phyloP scores from a whole-genome alignment of 2,113 vertebrate genomes.

The Canis aureus region DNA sequence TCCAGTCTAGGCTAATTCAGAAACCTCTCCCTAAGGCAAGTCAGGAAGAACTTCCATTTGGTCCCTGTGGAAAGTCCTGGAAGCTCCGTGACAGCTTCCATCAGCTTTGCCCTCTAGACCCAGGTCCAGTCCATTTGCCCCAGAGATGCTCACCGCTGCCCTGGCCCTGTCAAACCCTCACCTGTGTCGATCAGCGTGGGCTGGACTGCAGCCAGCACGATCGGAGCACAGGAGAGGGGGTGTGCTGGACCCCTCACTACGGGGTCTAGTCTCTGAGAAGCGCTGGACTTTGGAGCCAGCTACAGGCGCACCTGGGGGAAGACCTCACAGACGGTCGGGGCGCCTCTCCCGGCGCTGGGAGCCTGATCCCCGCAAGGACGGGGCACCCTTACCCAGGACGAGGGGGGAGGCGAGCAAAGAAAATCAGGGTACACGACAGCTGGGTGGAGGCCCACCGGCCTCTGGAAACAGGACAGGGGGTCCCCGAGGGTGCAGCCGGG shows the following conservation, averaged over 20 bases:
- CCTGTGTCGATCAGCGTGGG: neutral
- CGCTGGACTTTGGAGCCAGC: neutral
- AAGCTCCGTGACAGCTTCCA: neutral
- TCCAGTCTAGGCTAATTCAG: neutral
- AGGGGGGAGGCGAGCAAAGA: neutral
- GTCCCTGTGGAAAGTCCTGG: neutral
- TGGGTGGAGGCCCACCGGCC: neutral
- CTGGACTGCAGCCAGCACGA: neutral
- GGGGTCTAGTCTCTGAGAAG: neutral
- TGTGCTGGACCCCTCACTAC: neutral
- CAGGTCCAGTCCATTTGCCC: neutral
- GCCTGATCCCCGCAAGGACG: neutral
- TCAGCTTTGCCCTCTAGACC: neutral
- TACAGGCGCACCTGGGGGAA: neutral
- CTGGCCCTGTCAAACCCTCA: neutral
- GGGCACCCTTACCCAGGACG: neutral
- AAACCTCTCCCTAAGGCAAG: slow-evolving; percentile 19
- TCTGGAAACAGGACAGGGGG: neutral
- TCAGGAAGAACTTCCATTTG: neutral
- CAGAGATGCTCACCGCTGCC: neutral
- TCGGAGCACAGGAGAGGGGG: neutral
- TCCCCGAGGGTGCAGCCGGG: neutral
- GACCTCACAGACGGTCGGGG: neutral
- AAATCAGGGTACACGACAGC: neutral
- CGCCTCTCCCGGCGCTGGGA: neutral